Base-by-base conservation (phyloP, 2,797 vertebrate genomes). In the Epinephelus coioides region DNA sequence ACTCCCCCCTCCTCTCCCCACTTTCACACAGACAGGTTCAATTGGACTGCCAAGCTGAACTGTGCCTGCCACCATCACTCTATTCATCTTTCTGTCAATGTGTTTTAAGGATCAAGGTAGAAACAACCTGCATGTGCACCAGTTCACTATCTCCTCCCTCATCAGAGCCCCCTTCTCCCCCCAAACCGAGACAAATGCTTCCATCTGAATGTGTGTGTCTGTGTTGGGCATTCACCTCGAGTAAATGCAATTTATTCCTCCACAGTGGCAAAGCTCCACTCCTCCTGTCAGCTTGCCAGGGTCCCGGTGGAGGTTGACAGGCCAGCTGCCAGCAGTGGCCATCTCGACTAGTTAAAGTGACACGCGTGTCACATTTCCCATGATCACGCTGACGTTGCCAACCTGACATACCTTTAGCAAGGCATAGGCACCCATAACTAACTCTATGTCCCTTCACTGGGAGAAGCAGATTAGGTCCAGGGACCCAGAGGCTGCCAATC, bases 341-440 rank as follows among this genome's bases (percentile, higher is more conserved):
- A 91, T 91, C 90, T 78, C 83, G 23, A 66, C 89, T 86, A 90
- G 88, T 93, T 92, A 93, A 90, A 91, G 87, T 86, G 90, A 93
- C 89, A 90, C n/a, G 54, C 4, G 67, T 91, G 94, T 94, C 93
- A 93, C 90, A 92, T 91, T 91, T 87, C 79, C 91, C 90, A 90
- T 87, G 87, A 93, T 93, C 90, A 88, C 73, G 79, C 86, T 81
- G 91, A 92, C 66, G 73, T 71, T 85, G 89, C 92, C 91, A 91
- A 75, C 73, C 82, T 91, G 92, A 93, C 93, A 84, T 83, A 74
- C 64, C 85, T 91, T 90, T 91, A 94, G 93, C 90, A 91, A 93
- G 89, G 70, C 80, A 63, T 71, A 93, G 89, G 69, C 80, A 63
- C 73, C 83, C 82, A 81, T 87, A 92, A 92, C 90, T 89, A 91